These are phyloP conservation scores for Taphrorychus bicolor DNA, from an alignment of 2,888 invertebrate species.

Conservation along the genomic window DNA sequence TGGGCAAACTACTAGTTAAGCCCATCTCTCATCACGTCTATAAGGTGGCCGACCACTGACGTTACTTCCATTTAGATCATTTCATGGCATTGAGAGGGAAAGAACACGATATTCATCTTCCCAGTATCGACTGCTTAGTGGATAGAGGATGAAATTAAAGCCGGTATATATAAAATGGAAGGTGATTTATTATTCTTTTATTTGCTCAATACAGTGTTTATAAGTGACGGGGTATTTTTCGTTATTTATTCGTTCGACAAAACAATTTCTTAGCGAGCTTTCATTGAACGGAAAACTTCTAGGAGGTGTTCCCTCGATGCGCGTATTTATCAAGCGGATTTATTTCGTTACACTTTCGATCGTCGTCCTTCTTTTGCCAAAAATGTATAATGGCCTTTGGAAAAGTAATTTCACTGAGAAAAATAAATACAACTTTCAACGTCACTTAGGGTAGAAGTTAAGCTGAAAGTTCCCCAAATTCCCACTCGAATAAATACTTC, in stretches of 20 bases:
- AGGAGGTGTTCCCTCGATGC: constrained; percentile 37
- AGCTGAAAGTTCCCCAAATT: neutral
- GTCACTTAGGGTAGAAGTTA: neutral
- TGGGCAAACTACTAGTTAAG: too few relatives aligned
- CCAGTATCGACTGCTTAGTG: constrained; percentile 54
- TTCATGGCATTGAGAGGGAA: neutral
- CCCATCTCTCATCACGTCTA: too few relatives aligned
- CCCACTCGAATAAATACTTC: constrained; percentile 9
- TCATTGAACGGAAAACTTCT: constrained; percentile 39
- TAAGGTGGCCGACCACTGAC: too few relatives aligned
- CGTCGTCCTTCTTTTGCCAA: constrained; percentile 25
- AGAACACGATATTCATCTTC: constrained; percentile 51
- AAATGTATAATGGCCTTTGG: constrained; percentile 32
- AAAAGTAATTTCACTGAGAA: constrained; percentile 24
- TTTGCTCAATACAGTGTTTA: constrained; percentile 50
- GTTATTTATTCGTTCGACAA: constrained; percentile 40
- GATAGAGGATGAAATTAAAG: constrained; percentile 51
- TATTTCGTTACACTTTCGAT: constrained; percentile 34
- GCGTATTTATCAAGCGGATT: constrained; percentile 41
- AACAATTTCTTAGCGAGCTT: constrained; percentile 42
- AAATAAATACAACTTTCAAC: neutral
- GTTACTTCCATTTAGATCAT: neutral
- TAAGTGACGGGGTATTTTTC: constrained; percentile 43
- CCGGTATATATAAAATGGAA: constrained; percentile 48
- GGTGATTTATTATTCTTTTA: constrained; percentile 56